Base-by-base conservation (phyloP, 1,140 invertebrate genomes). In the Drosophila bocki region DNA sequence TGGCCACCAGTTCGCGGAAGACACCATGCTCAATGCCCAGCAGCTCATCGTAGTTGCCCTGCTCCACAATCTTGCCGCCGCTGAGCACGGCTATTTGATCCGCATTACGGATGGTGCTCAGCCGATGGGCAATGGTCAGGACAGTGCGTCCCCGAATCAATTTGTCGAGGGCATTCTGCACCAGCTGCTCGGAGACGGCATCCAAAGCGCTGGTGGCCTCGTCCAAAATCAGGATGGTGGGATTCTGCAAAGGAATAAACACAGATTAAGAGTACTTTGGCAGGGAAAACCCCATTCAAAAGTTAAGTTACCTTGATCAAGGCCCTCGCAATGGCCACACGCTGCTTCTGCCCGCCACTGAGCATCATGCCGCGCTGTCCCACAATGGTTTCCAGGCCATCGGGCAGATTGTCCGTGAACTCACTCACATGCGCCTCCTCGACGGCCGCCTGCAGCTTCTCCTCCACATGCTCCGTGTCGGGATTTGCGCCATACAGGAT, bases 171-270 rank as follows among this genome's bases (percentile, higher is more conserved):
- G 97, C 97, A 87, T 97, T 96, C 86, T 98, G 97, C 5, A 99
- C 97, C 79, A 97, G 94, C 88, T 95, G 95, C 93, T 99, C 98
- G 9, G 97, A 98, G 84, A 98, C 96, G 0, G 97, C 95, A 93
- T 99, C 98, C 72, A 99, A 92, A 1, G 98, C 98, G 94, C 97
- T 98, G 53, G 97, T 98, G 33, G 97, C 97, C 95, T 98, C 97
- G 85, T 98, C 97, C 71, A 98, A 92, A 48, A 98, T 94, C 12
- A 98, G 93, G 75, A 98, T 97, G 93, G 95, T 96, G 41, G 96
- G 97, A 93, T 98, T 95, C 96, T 97, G 92, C 39, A n/a, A 26
- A 26, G 0, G 13, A 3, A 26, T 22, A 47, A 3, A 22, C 13
- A 3, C 0, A 8, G 3, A 26, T 48, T 2, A 4, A 0, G 1